Evolutionary conservation across 2,113 vertebrate genomes (phyloP).

Genomic region (Pachycephala philippinensis): DNA sequence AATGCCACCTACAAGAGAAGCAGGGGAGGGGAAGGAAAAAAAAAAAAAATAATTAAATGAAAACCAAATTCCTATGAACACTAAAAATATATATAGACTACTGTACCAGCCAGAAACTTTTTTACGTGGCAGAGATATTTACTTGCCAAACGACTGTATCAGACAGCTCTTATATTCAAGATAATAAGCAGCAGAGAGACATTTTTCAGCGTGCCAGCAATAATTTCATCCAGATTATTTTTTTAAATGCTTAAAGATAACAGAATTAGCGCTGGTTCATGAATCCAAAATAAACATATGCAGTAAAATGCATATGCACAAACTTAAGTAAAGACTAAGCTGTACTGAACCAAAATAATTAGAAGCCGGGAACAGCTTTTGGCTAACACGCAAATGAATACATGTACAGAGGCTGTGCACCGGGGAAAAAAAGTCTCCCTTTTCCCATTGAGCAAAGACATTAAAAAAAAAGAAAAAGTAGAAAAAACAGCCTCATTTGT

Average conservation of each 20-base stretch:
- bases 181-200: background rate
- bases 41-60: slow-evolving; percentile 11
- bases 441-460: background rate
- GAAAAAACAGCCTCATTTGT: background rate
- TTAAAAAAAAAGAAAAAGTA: background rate
- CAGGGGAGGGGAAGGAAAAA: background rate
- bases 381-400: background rate
- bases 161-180: too few relatives aligned
- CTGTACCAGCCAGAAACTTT: background rate
- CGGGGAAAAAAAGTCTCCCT: background rate
- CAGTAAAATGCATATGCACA: background rate
- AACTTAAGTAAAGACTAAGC: background rate
- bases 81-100: background rate
- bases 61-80: background rate
- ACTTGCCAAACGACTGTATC: background rate
- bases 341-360: background rate
- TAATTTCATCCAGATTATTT: background rate
- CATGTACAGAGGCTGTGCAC: background rate
- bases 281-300: background rate
- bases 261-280: background rate
- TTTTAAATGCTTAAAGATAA: background rate
- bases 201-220: background rate
- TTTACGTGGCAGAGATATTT: background rate
- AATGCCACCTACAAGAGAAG: slow-evolving; percentile 71
- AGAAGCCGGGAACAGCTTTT: background rate